Evolutionary conservation across 2,113 vertebrate genomes (phyloP), one percentile per base, ranked within the genome.

Genomic region (Oryzias javanicus): DNA sequence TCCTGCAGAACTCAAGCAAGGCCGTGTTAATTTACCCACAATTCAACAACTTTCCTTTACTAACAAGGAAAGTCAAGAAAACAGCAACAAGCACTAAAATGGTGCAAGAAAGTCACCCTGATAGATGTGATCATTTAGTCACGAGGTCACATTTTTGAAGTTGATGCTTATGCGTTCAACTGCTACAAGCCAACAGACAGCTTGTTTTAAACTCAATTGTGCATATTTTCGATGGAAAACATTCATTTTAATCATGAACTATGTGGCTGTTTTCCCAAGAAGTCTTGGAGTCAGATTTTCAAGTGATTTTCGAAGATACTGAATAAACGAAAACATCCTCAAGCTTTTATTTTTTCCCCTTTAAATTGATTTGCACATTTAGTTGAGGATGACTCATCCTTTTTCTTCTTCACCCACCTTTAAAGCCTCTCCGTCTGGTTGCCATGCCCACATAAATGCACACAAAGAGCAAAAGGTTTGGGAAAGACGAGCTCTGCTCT

Each of bases 401-500:
- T 76, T 64, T 57, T 70, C 29, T 62, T 74, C 57, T 70, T 61
- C 55, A 25, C 51, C 60, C 42, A 58, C 64, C 69, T 78, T 78
- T 67, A 57, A 60, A 67, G 54, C 60, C 52, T 22, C 41, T 64
- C 42, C 55, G 54, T 53, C 56, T 55, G 68, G 86, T 86, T 85
- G 76, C 76, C 70, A 86, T 84, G 78, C 55, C 80, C 64, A 83
- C 82, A 40, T 18, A 57, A 52, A 86, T 75, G 66, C 58, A 71
- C 65, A 18, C 51, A 59, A 55, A 74, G 63, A 75, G 55, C 64
- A 60, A n/a, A 57, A 56, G 50, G 42, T 62, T 35, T 52, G 27
- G 44, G 16, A 35, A 42, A 66, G 61, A 70, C 50, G 20, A 29
- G 42, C 56, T 45, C 24, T 29, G 56, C 49, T 35, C 56, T 40